Evolutionary conservation across 2,888 invertebrate species (phyloP), one percentile per base, ranked within the genome.

Genomic region (Schizaphis graminum): DNA sequence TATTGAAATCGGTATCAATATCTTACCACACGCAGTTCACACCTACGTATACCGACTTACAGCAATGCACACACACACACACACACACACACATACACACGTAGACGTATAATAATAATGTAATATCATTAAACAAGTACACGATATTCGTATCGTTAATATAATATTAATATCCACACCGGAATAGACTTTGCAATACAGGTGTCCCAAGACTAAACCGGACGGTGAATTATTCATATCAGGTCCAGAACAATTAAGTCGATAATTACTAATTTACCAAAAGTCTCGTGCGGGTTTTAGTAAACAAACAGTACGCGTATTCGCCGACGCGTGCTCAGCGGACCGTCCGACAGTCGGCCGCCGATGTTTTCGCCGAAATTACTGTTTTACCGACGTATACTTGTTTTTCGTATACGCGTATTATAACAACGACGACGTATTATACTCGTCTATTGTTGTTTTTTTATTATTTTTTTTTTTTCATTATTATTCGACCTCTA

Each of bases 211-310:
- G 41, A 35, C 77, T 16, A n/a, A 84, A 53, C 91, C 91, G 13
- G 67, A 41, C 41, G 53, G 49, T 53, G 91, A 84, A 91, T 91
- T 53, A 84, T 91, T 91, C 91, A 84, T 91, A 26, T 26, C 91
- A 26, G 91, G 91, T 53, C 13, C 90, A 35, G 67, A 90, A 90
- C 61, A 90, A 90, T 90, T 67, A 90, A 67, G 49, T 91, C 84
- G 77, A 91, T 41, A 84, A 91, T 91, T 84, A 84, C 35, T 91
- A 35, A 91, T 91, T 84, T 84, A 28, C 77, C 53, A 84, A 91
- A 84, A 91, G 84, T 91, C 53, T 91, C 35, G 53, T 41, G 49
- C 77, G 28, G 77, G 67, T 90, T 90, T 67, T 67, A 35, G n/a
- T 24, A 11, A 67, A 35, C 49, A 47, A 90, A 67, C 21, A 77